These are phyloP conservation scores for Drosophila nigromelanica DNA, from an alignment of 1,140 invertebrate species.

Conservation along the genomic window DNA sequence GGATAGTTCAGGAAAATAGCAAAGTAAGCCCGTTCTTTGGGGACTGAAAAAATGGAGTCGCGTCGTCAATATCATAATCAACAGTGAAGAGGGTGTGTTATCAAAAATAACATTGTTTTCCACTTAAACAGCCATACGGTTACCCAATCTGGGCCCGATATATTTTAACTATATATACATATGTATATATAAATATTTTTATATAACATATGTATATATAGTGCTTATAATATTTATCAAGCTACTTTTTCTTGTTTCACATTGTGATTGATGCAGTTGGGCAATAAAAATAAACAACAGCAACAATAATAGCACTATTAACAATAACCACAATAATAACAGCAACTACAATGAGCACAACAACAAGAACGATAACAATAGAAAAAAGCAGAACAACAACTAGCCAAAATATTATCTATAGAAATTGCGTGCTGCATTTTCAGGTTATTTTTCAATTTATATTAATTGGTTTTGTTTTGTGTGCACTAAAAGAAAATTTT, in stretches of 20 bases:
- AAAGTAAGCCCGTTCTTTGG: not conserved
- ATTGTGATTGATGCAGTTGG: conserved; percentile 33
- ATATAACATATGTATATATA: not conserved
- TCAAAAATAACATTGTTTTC: conserved; percentile 60
- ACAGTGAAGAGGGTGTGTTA: conserved; percentile 23
- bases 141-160: not conserved
- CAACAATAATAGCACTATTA: not conserved
- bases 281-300: conserved; percentile 12
- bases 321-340: not conserved
- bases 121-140: conserved; percentile 60
- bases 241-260: conserved; percentile 16
- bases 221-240: conserved; percentile 12
- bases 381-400: not conserved
- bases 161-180: not conserved
- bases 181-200: not conserved
- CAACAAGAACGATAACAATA: not conserved
- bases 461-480: conserved; percentile 46
- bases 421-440: conserved; percentile 22
- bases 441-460: conserved; percentile 32
- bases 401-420: conserved; percentile 17
- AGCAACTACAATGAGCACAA: not conserved
- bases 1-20: not conserved
- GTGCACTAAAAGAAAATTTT: conserved; percentile 5
- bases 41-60: not conserved
- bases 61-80: not conserved